Base-by-base conservation (phyloP, 2,797 vertebrate species). In the Scolopax rusticola region DNA sequence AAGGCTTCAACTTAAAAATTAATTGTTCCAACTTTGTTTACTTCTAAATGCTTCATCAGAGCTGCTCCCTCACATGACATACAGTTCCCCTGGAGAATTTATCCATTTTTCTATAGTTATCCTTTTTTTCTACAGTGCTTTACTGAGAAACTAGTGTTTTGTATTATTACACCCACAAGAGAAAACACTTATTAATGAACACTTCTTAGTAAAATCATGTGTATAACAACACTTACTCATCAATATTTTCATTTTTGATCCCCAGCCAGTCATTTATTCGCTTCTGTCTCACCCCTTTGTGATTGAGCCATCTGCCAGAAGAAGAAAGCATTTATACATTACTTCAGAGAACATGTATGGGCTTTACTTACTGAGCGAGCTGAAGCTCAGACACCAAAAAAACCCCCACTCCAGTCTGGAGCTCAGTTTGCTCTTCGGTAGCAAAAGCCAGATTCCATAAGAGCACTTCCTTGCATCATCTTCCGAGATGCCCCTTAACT, bases 251-350 rank as follows among this genome's bases (percentile, higher is more conserved):
- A 71, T 98, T 99, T 97, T 98, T 99, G 97, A 99, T 99, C 76
- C 99, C 99, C 68, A 99, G 98, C 99, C 99, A 99, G 94, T 99
- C 99, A 2, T 99, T 99, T 94, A 99, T 99, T 97, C 98, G 98
- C 98, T 99, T 99, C 98, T 99, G 99, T 93, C 99, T 98, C 69
- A 99, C 99, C 69, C 99, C 99, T 98, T 99, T 99, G 98, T 99
- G 99, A 97, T 98, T 99, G 95, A 99, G 99, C 99, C 99, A 99
- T 94, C 99, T 99, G 98, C 81, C 94, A 96, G 95, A 93, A 97
- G 71, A 96, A 97, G 47, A 96, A 36, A 61, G 54, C 36, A 75
- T 86, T 41, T 74, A 75, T 14, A 80, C 9, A 27, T 94, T 79
- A 90, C 79, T 86, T 93, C 27, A 85, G 75, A 87, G 48, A 33